Percentiles rank a stretch among this genome's conserved stretches.
These are phyloP conservation scores for Eucriotettix oculatus DNA, from an alignment of 2,888 invertebrate genomes.

Conservation along the genomic window DNA sequence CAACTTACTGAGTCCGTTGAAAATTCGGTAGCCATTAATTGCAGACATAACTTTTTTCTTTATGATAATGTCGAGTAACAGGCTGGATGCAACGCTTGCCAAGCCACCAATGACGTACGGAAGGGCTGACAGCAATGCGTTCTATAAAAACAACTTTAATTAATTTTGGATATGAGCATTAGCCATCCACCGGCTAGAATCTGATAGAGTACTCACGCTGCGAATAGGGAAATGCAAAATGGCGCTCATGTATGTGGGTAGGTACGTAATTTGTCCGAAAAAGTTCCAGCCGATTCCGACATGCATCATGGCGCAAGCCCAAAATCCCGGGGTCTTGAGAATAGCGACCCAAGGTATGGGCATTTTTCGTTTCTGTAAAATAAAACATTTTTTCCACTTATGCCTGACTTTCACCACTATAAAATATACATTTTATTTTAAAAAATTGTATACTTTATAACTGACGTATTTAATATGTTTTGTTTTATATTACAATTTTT, in stretches of 20 bases:
- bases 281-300: slow-evolving; percentile 8
- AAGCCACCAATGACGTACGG: slow-evolving; percentile 5
- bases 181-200: neutral
- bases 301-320: slow-evolving; percentile 6
- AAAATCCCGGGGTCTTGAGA: slow-evolving; percentile 3
- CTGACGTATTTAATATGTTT: too few relatives aligned
- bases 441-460: too few relatives aligned
- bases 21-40: slow-evolving; percentile 1
- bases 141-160: neutral
- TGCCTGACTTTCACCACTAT: too few relatives aligned
- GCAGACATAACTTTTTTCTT: neutral
- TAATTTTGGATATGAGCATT: neutral
- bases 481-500: too few relatives aligned
- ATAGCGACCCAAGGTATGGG: slow-evolving; percentile 2
- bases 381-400: too few relatives aligned
- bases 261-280: slow-evolving; percentile 5
- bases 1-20: slow-evolving; percentile 4
- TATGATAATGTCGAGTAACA: slow-evolving; percentile 1
- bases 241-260: slow-evolving; percentile 5
- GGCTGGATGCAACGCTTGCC: slow-evolving; percentile 1
- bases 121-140: slow-evolving; percentile 4
- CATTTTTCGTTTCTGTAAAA: too few relatives aligned
- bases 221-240: slow-evolving; percentile 4
- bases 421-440: too few relatives aligned
- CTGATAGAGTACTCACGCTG: neutral